Evolutionary conservation across 2,113 vertebrate species (phyloP).

Genomic region (Caranx melampygus): DNA sequence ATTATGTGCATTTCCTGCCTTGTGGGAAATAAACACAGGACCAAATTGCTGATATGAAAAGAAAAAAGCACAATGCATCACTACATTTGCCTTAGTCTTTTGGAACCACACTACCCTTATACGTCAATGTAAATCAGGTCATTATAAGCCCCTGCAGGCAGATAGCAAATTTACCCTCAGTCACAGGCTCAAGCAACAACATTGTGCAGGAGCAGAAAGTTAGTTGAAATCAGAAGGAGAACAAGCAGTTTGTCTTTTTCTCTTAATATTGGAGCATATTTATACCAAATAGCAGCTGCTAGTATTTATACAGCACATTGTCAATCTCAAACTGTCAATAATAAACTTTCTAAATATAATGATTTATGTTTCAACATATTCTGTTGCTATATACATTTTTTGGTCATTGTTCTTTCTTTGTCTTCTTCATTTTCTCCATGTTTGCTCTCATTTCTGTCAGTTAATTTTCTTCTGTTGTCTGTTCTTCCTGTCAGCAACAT

Average conservation of each 20-base stretch:
- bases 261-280: background rate
- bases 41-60: slow-evolving; percentile 24
- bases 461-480: background rate
- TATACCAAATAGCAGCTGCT: background rate
- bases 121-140: background rate
- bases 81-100: background rate
- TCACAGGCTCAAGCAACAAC: background rate
- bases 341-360: slow-evolving; percentile 13
- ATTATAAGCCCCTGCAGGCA: slow-evolving; percentile 6
- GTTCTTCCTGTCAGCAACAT: slow-evolving; percentile 72
- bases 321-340: slow-evolving; percentile 21
- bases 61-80: background rate
- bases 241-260: background rate
- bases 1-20: slow-evolving; percentile 13
- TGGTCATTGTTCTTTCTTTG: background rate
- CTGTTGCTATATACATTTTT: background rate
- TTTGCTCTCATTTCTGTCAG: slow-evolving; percentile 1
- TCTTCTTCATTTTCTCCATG: background rate
- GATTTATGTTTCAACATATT: background rate
- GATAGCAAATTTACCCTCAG: background rate
- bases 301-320: slow-evolving; percentile 4
- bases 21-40: slow-evolving; percentile 5
- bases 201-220: background rate
- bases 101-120: background rate
- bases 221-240: background rate